Evolutionary conservation across 2,888 invertebrate species (phyloP).

Genomic region (Ophioninae sp.): DNA sequence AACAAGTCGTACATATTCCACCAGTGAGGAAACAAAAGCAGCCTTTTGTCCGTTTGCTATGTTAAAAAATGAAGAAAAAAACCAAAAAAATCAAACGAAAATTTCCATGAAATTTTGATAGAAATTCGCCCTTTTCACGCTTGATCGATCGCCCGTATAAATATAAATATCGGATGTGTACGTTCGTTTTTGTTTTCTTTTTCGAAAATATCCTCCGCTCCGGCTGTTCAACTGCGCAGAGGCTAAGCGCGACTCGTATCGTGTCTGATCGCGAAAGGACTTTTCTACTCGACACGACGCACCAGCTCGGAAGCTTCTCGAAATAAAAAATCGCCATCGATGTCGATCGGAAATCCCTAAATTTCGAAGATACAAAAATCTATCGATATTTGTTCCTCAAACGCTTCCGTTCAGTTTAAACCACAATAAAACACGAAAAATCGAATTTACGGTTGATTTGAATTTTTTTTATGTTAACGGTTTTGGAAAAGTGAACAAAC

Average conservation of each 20-base stretch:
- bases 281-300: constrained; percentile 26
- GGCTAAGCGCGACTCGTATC: background rate
- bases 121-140: background rate
- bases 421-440: too few relatives aligned
- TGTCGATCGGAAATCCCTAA: background rate
- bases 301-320: background rate
- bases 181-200: background rate
- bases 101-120: constrained; percentile 19
- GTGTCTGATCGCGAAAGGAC: constrained; percentile 30
- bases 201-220: constrained; percentile 15
- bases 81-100: constrained; percentile 10
- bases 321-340: constrained; percentile 7
- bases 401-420: too few relatives aligned
- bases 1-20: constrained; percentile 64
- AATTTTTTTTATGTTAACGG: too few relatives aligned
- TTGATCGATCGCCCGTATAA: constrained; percentile 7
- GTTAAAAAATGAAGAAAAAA: constrained; percentile 4
- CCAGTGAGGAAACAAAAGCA: constrained; percentile 14
- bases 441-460: too few relatives aligned
- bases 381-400: too few relatives aligned
- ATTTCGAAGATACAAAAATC: too few relatives aligned
- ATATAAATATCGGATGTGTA: background rate
- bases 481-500: too few relatives aligned
- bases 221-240: constrained; percentile 5
- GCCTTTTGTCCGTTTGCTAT: background rate